Evolutionary conservation across 2,797 vertebrate genomes (phyloP), one percentile per base, ranked within the genome.

Genomic region (Sebastes trivittatus): DNA sequence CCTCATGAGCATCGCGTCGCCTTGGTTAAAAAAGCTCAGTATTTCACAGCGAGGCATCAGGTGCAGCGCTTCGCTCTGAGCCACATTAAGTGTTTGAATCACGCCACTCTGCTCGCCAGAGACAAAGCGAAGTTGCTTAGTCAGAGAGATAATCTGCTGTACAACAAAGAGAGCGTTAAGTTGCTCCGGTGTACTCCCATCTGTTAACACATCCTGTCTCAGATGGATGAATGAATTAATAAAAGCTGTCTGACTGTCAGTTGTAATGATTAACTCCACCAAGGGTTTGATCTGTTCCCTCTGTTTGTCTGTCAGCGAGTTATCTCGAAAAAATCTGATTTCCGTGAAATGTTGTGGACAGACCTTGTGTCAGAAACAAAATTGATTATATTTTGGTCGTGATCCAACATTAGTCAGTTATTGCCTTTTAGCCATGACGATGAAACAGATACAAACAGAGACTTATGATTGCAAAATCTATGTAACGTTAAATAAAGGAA

Each of bases 31-130:
- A 52, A 9, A 20, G 20, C 78, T 83, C 73, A 2, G 61, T 14
- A 2, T 38, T 63, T 83, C 66, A 29, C 66, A 69, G 46, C 18
- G 80, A 84, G 84, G 80, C 84, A 80, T 90, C 93, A 89, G 91
- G 88, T 93, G 89, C 87, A 76, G 56, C 10, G 14, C 76, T 73
- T 54, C 4, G 2, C 81, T 78, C 84, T 38, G 70, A 82, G 69
- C 84, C 83, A 68, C 87, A 68, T 78, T 76, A 70, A 77, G 83
- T 71, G 81, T 75, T 88, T 85, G 77, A 91, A 70, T 87, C 85
- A 79, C 72, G 67, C 74, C 66, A 23, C 76, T 60, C 4, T 34
- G 71, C 76, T 87, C 84, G 9, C 65, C 38, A 32, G 92, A 85
- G 88, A 88, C 71, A 13, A 74, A 63, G 71, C 7, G 6, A 72